phyloP scores from a whole-genome alignment of 2,797 vertebrate species.

The Phrynocephalus guinanensis region DNA sequence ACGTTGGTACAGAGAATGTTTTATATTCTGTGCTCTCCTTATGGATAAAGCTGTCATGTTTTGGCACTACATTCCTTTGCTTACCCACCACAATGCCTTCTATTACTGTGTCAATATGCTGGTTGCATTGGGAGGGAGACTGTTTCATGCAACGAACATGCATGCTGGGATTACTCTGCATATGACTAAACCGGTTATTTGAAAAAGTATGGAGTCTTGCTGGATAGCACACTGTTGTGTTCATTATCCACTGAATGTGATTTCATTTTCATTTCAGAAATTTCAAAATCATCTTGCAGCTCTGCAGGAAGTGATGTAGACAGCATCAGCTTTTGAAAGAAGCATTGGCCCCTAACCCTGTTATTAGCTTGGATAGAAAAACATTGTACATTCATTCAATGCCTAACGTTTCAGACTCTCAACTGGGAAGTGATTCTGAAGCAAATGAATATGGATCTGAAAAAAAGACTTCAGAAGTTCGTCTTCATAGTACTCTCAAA shows the following conservation, averaged over 20 bases:
- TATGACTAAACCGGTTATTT: not conserved
- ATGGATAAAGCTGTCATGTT: not conserved
- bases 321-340: slow-evolving; percentile 43
- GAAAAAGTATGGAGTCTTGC: not conserved
- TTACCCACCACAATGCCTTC: not conserved
- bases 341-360: slow-evolving; percentile 9
- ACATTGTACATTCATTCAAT: slow-evolving; percentile 80
- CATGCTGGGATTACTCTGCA: no score
- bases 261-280: slow-evolving; percentile 62
- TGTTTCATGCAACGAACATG: not conserved
- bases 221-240: not conserved
- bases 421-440: slow-evolving; percentile 82
- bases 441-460: slow-evolving; percentile 77
- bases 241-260: not conserved
- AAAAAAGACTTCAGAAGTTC: slow-evolving; percentile 74
- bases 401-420: slow-evolving; percentile 91
- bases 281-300: slow-evolving; percentile 27
- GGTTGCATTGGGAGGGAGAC: not conserved
- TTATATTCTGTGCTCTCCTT: not conserved
- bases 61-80: not conserved
- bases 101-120: not conserved
- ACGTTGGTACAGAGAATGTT: not conserved
- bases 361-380: slow-evolving; percentile 33
- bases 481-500: slow-evolving; percentile 69
- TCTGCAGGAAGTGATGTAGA: slow-evolving; percentile 62